Evolutionary conservation across 2,888 invertebrate species (phyloP).

Genomic region (Tipula lateralis): DNA sequence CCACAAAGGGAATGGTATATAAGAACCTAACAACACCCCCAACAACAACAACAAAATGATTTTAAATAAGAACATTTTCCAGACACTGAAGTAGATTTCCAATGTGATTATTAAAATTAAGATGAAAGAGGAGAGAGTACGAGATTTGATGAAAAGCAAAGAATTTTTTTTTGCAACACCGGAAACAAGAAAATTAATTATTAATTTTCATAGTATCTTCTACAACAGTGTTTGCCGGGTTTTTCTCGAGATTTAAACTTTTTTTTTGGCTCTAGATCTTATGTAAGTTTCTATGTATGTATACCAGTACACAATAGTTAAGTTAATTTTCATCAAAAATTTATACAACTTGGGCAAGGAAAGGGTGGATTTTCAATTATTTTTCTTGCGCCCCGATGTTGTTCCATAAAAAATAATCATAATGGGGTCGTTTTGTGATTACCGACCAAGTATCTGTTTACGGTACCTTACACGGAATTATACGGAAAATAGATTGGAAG

Average conservation of each 20-base stretch:
- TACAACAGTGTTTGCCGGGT: background rate
- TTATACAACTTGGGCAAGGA: background rate
- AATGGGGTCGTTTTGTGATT: background rate
- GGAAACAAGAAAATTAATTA: constrained; percentile 24
- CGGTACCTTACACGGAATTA: no score
- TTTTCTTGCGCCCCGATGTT: background rate
- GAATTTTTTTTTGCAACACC: background rate
- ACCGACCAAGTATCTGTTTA: no score
- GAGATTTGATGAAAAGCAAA: background rate
- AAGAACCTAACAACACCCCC: no score
- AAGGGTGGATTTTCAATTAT: background rate
- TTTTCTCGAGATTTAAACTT: background rate
- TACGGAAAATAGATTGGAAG: no score
- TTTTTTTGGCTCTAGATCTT: background rate
- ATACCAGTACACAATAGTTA: background rate
- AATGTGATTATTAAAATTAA: constrained; percentile 24
- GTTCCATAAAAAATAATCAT: background rate
- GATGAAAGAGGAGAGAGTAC: background rate
- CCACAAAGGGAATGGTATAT: background rate
- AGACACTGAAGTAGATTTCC: background rate
- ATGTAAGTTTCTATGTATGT: background rate
- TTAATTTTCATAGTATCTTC: background rate
- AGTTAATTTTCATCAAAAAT: constrained; percentile 5
- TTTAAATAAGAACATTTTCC: constrained; percentile 19
- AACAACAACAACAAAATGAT: background rate